Percentiles rank a stretch among this genome's conserved stretches.
These are phyloP conservation scores for Rhabdophis nuchalis DNA, from an alignment of 2,797 vertebrate species.

Conservation along the genomic window DNA sequence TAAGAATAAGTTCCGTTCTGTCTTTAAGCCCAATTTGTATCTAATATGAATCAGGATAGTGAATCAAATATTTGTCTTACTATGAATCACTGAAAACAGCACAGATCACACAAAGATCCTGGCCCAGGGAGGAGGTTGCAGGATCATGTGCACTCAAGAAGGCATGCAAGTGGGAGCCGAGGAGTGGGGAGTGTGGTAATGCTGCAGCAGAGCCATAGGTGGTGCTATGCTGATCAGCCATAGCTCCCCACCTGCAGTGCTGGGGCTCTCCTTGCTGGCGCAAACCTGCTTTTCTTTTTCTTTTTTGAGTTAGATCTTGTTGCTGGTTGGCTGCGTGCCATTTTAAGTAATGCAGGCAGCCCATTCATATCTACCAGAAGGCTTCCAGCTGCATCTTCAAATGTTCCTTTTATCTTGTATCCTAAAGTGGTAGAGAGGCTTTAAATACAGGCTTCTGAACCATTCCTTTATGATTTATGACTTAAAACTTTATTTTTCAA, in stretches of 20 bases:
- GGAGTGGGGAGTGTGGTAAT: background rate
- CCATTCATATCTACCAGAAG: background rate
- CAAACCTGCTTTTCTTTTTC: fast-evolving
- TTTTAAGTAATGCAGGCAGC: background rate
- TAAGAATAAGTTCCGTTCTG: background rate
- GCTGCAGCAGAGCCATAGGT: background rate
- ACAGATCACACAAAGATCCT: background rate
- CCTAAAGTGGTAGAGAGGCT: background rate
- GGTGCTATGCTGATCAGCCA: background rate
- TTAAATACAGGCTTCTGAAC: background rate
- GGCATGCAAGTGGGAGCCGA: background rate
- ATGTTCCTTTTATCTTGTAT: background rate
- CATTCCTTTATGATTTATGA: background rate
- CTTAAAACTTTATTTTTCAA: background rate
- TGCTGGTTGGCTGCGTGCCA: background rate
- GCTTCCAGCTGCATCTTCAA: background rate
- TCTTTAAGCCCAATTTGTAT: background rate
- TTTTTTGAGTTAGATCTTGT: background rate
- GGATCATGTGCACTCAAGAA: background rate
- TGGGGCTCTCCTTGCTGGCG: background rate
- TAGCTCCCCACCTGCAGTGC: background rate
- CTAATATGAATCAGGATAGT: background rate
- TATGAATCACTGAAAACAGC: background rate
- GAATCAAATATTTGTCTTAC: background rate
- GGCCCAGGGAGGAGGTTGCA: background rate